Evolutionary conservation across 1,140 invertebrate species (phyloP), one percentile per base, ranked within the genome.

Genomic region (Zaprionus vittiger): DNA sequence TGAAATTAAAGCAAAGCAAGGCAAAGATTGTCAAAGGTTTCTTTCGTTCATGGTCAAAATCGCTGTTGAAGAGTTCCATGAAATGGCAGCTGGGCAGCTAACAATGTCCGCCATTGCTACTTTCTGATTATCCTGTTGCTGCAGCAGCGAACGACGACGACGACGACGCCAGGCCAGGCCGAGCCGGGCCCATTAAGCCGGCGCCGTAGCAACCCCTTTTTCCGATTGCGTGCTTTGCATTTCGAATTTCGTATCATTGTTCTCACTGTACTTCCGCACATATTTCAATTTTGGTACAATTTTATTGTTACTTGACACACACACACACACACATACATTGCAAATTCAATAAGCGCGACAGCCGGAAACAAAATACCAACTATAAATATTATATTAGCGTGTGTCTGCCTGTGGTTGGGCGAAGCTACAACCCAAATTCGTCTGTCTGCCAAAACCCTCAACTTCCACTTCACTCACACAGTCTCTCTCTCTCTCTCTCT

Each of bases 311-410:
- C 47, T 52, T 24, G 7, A 22, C 47, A 49, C 17, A 49, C 47
- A 49, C 47, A 24, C 47, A 52, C 9, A 22, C 47, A 17, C 47
- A 7, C 5, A n/a, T n/a, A 52, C 47, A 52, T 20, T 52, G 47
- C 55, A 89, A 73, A 89, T 87, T 85, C 70, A 85, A 85, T 85
- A 79, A 75, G 64, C 63, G 31, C 67, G 77, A 60, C 77, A 70
- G 83, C 73, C 80, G 83, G 84, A 87, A 87, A 77, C 77, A 79
- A 83, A 89, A 89, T 73, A 81, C 81, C 72, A 89, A 87, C 81
- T 87, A 89, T 89, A 89, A 87, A 87, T 87, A 84, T 90, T 81
- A 81, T 81, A 84, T 89, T 87, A 81, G 79, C 81, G 64, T 77
- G 31, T 66, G 74, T 80, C 64, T 57, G 73, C 26, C 12, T 38